These are phyloP conservation scores for Rhingia rostrata DNA, from an alignment of 2,888 invertebrate genomes.

Conservation along the genomic window DNA sequence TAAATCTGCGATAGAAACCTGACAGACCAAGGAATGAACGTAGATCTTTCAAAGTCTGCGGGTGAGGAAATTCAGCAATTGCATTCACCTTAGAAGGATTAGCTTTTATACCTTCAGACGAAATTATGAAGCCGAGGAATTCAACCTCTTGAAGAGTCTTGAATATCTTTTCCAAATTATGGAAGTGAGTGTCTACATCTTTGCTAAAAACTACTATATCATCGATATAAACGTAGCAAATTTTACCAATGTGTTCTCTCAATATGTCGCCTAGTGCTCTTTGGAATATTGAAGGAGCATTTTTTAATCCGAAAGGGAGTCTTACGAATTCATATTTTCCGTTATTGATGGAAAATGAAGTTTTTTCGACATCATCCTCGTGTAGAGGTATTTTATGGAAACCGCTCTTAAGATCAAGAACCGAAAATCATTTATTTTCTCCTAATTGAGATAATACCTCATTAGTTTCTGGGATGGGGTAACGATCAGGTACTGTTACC, in stretches of 20 bases:
- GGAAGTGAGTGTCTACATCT: conserved; percentile 9
- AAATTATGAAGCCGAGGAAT: conserved; percentile 32
- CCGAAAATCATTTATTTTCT: no score
- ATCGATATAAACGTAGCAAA: conserved; percentile 19
- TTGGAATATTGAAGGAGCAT: conserved; percentile 14
- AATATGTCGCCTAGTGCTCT: conserved; percentile 13
- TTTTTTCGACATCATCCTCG: neutral
- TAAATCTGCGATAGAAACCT: no score
- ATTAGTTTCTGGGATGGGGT: conserved; percentile 5
- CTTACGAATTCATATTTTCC: conserved; percentile 19
- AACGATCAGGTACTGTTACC: conserved; percentile 19
- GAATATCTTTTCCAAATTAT: conserved; percentile 43
- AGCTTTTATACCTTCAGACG: neutral
- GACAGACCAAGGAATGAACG: conserved; percentile 26
- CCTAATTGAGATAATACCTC: no score
- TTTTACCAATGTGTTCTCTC: neutral
- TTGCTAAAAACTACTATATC: conserved; percentile 26
- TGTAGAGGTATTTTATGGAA: no score
- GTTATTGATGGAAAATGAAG: conserved; percentile 6
- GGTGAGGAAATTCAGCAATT: conserved; percentile 1
- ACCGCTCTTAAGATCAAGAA: no score
- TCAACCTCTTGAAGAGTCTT: conserved; percentile 20
- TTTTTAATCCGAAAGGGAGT: conserved; percentile 19
- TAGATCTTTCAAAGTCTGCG: conserved; percentile 19
- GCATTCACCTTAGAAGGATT: conserved; percentile 6